Conservation (phyloP, 2,113 vertebrate genomes). For the Microtus ochrogaster region DNA sequence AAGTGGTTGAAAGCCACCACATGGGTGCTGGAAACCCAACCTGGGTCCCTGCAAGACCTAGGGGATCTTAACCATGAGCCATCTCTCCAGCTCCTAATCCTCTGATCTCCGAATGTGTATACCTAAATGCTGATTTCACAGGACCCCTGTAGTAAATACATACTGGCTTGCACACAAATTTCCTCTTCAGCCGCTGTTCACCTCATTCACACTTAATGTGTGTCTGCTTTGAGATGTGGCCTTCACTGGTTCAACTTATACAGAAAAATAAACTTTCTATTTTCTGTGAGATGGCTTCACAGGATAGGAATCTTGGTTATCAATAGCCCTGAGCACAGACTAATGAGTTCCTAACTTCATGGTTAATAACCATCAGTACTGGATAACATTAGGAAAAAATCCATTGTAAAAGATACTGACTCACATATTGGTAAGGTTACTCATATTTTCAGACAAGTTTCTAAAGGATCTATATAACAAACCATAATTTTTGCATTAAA, state of each 20-base stretch:
- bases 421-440: not conserved
- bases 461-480: not conserved
- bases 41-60: not conserved
- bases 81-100: not conserved
- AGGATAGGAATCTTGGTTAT: not conserved
- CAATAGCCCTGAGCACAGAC: not conserved
- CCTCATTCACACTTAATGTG: not conserved
- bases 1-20: not conserved
- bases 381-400: not conserved
- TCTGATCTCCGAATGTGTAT: not conserved
- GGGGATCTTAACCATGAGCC: not conserved
- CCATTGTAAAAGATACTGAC: not conserved
- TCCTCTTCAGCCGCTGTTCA: not conserved
- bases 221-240: not conserved
- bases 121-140: not conserved
- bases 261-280: conserved; percentile 32
- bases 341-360: not conserved
- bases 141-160: not conserved
- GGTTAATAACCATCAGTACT: not conserved
- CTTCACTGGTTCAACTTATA: not conserved
- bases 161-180: not conserved
- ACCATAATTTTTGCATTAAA: not conserved
- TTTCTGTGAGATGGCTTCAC: not conserved
- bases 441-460: not conserved
- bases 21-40: not conserved